phyloP scores from a whole-genome alignment of 2,888 invertebrate genomes.

The Dinocampus coccinellae region DNA sequence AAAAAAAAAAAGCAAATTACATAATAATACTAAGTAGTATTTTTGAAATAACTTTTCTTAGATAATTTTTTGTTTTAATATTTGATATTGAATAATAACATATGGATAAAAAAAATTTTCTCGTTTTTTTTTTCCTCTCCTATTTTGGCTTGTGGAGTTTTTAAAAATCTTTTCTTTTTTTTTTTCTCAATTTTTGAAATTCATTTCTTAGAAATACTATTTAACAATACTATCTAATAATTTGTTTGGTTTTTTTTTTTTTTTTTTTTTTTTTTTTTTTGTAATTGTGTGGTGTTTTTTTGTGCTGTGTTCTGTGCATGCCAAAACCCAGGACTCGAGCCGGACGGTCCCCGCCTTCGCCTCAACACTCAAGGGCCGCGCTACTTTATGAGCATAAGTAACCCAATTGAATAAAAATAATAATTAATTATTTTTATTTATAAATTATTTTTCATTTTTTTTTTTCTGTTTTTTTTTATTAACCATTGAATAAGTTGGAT shows the following conservation, averaged over 20 bases:
- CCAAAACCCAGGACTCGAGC: conserved; percentile 67
- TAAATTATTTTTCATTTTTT: too few relatives aligned
- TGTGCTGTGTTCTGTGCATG: conserved; percentile 70
- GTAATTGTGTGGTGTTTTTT: conserved; percentile 67
- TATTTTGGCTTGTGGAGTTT: too few relatives aligned
- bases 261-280: conserved; percentile 49
- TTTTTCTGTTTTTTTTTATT: too few relatives aligned
- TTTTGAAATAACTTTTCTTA: background rate
- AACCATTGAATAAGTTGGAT: too few relatives aligned
- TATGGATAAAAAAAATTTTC: background rate
- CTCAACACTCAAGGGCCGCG: conserved; percentile 68
- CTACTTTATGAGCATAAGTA: conserved; percentile 70
- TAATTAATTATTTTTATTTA: too few relatives aligned
- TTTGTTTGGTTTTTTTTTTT: conserved; percentile 52
- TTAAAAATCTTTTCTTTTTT: too few relatives aligned
- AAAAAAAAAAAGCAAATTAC: too few relatives aligned
- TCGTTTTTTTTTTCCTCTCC: background rate
- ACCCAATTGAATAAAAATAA: conserved; percentile 38
- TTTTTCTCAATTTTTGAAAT: conserved; percentile 36
- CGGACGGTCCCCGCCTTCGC: conserved; percentile 69
- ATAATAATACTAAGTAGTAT: background rate
- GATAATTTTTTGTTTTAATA: conserved; percentile 12
- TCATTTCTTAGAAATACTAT: conserved; percentile 23
- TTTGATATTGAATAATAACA: background rate
- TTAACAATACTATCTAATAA: conserved; percentile 49